A percentile compares a stretch with the other conserved stretches of the same genome.
Evolutionary conservation across 2,797 vertebrate genomes (phyloP).

Genomic region (Craterocephalus amniculus): DNA sequence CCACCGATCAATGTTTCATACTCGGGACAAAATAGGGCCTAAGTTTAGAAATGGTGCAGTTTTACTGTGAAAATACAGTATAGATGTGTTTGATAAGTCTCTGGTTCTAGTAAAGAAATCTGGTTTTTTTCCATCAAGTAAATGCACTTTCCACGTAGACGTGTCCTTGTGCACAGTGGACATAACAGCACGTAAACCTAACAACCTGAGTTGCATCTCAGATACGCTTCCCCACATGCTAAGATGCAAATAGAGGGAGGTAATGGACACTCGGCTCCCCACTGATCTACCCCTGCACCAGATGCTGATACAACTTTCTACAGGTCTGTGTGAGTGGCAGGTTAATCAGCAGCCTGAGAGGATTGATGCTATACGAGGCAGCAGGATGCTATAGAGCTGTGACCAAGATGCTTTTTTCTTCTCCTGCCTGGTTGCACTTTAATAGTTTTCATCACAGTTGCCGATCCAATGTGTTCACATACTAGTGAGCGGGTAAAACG

Average conservation of each 20-base stretch:
- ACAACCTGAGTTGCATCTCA: conserved; percentile 1
- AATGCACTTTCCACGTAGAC: neutral
- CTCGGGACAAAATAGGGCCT: neutral
- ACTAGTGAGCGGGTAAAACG: neutral
- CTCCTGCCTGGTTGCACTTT: neutral
- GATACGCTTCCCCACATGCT: neutral
- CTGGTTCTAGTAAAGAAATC: neutral
- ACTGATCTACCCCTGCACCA: neutral
- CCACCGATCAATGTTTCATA: neutral
- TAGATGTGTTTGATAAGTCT: too few species aligned
- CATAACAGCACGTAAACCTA: neutral
- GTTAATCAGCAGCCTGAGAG: neutral
- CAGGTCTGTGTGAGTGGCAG: neutral
- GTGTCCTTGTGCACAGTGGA: neutral
- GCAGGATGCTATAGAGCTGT: neutral
- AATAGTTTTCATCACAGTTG: neutral
- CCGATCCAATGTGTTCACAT: neutral
- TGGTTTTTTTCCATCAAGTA: neutral
- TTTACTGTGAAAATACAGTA: neutral
- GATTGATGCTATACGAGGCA: neutral
- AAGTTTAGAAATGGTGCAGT: neutral
- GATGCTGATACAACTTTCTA: neutral
- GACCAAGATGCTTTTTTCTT: neutral
- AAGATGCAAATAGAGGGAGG: neutral
- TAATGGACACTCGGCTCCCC: neutral